Conservation (phyloP, 2,113 vertebrate genomes). For the Apus apus region DNA sequence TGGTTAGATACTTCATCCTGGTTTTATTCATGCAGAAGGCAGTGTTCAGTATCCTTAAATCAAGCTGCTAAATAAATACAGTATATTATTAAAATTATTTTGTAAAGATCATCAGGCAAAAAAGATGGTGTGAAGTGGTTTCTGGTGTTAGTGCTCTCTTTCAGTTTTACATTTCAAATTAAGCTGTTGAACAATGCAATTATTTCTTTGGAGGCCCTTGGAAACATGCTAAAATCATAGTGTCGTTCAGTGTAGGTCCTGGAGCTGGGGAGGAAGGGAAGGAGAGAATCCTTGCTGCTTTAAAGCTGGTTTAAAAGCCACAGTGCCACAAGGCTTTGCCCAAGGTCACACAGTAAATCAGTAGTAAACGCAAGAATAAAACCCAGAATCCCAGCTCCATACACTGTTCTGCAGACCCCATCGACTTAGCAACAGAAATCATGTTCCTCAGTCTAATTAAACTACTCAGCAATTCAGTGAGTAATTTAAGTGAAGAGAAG, state of each 20-base stretch:
- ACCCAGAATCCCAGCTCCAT: neutral
- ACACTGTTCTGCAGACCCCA: neutral
- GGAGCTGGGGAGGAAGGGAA: neutral
- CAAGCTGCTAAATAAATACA: neutral
- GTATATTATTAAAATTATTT: neutral
- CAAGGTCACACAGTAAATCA: neutral
- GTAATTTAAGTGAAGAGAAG: neutral
- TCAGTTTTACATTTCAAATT: conserved; percentile 1
- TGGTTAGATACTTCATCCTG: neutral
- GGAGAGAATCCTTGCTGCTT: neutral
- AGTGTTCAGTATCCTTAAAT: neutral
- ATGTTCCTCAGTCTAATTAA: neutral
- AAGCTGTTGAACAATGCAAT: neutral
- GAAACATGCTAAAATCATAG: neutral
- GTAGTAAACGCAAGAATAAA: neutral
- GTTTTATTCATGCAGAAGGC: neutral
- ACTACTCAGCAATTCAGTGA: neutral
- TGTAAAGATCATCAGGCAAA: neutral
- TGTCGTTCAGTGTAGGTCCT: neutral
- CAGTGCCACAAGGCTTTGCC: neutral
- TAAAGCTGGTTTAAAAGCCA: neutral
- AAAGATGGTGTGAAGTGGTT: neutral
- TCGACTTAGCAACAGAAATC: neutral
- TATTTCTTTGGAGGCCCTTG: neutral
- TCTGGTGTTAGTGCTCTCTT: neutral